Percentiles rank a stretch among this genome's conserved stretches.
Conservation (phyloP, 2,888 invertebrate genomes). For the Scaptomyza polygonia region DNA sequence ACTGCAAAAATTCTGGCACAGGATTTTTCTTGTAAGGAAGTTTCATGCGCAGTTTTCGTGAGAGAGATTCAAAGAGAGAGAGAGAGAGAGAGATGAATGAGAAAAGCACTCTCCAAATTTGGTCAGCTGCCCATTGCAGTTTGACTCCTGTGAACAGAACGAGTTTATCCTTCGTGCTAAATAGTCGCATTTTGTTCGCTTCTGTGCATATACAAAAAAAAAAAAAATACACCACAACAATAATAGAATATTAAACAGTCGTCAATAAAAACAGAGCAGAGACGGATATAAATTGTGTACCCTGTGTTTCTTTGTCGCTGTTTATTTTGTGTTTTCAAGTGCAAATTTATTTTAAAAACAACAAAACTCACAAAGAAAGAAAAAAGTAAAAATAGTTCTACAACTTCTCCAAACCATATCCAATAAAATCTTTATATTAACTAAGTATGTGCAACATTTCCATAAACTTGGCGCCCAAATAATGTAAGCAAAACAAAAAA, state of each 20-base stretch:
- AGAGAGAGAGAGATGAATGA: slow-evolving; percentile 1
- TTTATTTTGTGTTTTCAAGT: slow-evolving; percentile 35
- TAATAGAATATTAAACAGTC: slow-evolving; percentile 41
- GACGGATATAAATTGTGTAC: slow-evolving; percentile 11
- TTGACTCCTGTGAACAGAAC: slow-evolving; percentile 67
- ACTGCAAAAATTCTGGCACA: slow-evolving; percentile 71
- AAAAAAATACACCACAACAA: slow-evolving; percentile 7
- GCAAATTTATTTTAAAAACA: slow-evolving; percentile 9
- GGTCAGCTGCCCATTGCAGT: slow-evolving; percentile 56
- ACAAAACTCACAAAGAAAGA: not conserved
- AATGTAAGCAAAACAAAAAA: slow-evolving; percentile 36
- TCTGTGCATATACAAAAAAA: slow-evolving; percentile 30
- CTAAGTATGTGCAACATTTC: slow-evolving; percentile 3
- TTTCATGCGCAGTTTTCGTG: slow-evolving; percentile 48
- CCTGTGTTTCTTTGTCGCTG: slow-evolving; percentile 22
- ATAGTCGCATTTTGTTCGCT: slow-evolving; percentile 71
- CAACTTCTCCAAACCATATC: slow-evolving; percentile 47
- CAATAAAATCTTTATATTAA: slow-evolving; percentile 21
- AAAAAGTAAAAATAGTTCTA: slow-evolving; percentile 9
- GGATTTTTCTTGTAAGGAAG: slow-evolving; percentile 40
- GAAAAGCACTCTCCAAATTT: slow-evolving; percentile 45
- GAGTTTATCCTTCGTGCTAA: slow-evolving; percentile 82
- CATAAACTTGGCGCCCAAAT: slow-evolving; percentile 53
- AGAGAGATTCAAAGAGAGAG: not conserved
- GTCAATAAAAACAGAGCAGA: slow-evolving; percentile 11